A percentile compares a stretch with the other conserved stretches of the same genome.
These are phyloP conservation scores for Nymphalis polychloros DNA, from an alignment of 2,888 invertebrate genomes.

Conservation along the genomic window DNA sequence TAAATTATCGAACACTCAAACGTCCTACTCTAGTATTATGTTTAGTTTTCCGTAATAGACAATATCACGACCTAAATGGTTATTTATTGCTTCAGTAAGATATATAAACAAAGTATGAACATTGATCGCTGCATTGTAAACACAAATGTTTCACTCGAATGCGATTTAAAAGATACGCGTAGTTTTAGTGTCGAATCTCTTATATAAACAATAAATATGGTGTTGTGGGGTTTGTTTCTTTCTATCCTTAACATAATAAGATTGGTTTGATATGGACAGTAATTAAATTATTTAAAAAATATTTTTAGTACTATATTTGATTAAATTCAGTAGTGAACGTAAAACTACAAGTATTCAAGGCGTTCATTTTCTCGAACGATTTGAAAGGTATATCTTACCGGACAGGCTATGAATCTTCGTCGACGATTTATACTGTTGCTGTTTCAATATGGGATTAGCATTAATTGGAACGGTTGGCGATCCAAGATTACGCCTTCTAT, in stretches of 20 bases:
- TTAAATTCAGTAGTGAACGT: constrained; percentile 4
- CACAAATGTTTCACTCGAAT: neutral
- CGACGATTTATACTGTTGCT: constrained; percentile 39
- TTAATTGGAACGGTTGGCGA: constrained; percentile 75
- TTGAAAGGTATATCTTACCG: constrained; percentile 8
- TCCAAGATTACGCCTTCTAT: constrained; percentile 72
- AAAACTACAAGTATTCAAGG: constrained; percentile 12
- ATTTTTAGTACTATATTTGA: neutral
- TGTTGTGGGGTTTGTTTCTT: neutral
- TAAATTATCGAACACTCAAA: constrained; percentile 34
- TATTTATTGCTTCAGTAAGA: constrained; percentile 28
- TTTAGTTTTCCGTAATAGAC: constrained; percentile 32
- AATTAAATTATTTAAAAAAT: neutral
- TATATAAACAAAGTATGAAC: constrained; percentile 13
- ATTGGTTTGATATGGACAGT: no score
- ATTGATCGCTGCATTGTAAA: constrained; percentile 14
- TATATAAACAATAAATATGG: neutral
- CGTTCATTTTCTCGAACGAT: constrained; percentile 5
- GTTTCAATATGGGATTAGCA: constrained; percentile 65
- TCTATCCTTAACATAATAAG: no score
- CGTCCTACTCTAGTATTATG: constrained; percentile 36
- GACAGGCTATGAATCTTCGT: constrained; percentile 36
- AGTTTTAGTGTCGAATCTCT: neutral
- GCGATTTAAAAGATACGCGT: neutral
- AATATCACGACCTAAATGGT: constrained; percentile 34